Evolutionary conservation across 2,113 vertebrate genomes (phyloP).

Genomic region (Hiodon tergisus): DNA sequence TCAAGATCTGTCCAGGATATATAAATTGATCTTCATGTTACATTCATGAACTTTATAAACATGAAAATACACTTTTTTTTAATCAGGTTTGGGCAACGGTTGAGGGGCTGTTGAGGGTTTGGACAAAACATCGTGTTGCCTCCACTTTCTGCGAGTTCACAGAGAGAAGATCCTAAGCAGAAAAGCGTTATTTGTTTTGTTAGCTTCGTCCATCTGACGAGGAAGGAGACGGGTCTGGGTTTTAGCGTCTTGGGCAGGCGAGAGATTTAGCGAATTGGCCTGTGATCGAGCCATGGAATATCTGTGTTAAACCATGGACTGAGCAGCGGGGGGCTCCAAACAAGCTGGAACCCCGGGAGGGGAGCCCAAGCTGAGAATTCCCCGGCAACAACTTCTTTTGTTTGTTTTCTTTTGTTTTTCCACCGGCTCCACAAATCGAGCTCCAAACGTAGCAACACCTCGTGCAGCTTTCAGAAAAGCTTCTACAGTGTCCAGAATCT

Average conservation of each 20-base stretch:
- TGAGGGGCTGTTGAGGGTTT: background rate
- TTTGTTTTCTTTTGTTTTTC: too few species aligned
- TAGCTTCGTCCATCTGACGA: conserved; percentile 34
- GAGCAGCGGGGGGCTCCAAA: conserved; percentile 26
- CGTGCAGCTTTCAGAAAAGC: too few species aligned
- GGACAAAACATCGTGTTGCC: too few species aligned
- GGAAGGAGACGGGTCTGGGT: conserved; percentile 45
- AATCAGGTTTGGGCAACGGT: background rate
- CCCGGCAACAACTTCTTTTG: too few species aligned
- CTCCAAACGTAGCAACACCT: too few species aligned
- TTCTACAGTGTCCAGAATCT: too few species aligned
- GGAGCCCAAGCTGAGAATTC: too few species aligned
- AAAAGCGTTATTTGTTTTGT: background rate
- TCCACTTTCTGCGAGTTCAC: too few species aligned
- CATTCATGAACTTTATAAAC: background rate
- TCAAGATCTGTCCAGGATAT: background rate
- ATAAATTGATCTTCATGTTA: too few species aligned
- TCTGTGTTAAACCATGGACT: conserved; percentile 58
- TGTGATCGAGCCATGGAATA: conserved; percentile 63
- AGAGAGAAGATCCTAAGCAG: too few species aligned
- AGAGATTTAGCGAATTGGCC: conserved; percentile 63
- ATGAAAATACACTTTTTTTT: background rate
- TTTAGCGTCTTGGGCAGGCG: conserved; percentile 48
- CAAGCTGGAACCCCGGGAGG: too few species aligned
- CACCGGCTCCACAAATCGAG: too few species aligned